phyloP scores from a whole-genome alignment of 2,797 vertebrate genomes.

The Carcharodon carcharias region DNA sequence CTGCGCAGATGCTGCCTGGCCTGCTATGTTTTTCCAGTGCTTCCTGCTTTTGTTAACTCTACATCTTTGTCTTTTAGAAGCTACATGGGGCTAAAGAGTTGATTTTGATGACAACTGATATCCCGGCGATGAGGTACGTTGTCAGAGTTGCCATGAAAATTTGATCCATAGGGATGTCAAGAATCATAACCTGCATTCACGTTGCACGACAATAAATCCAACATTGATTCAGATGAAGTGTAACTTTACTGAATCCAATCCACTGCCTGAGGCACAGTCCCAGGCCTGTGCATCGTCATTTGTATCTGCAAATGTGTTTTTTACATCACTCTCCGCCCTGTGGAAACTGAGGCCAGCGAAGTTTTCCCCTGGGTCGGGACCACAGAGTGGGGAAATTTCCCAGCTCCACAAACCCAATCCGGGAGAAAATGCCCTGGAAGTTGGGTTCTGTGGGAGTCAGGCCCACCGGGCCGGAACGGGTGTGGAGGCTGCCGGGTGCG shows the following conservation, averaged over 20 bases:
- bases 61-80: too few species aligned
- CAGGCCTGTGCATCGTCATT: neutral
- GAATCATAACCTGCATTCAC: neutral
- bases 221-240: neutral
- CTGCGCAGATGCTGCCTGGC: too few species aligned
- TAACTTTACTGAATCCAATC: neutral
- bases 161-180: neutral
- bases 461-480: too few species aligned
- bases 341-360: neutral
- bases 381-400: too few species aligned
- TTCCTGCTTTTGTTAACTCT: too few species aligned
- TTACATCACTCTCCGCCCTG: neutral
- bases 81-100: neutral
- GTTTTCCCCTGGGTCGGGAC: too few species aligned
- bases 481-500: too few species aligned
- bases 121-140: neutral
- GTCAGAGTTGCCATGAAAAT: neutral
- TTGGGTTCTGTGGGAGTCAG: too few species aligned
- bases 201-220: neutral
- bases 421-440: too few species aligned
- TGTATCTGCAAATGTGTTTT: neutral
- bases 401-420: too few species aligned
- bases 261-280: neutral
- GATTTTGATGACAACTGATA: neutral
- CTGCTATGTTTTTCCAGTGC: too few species aligned